Percentiles rank a stretch among this genome's conserved stretches.
phyloP scores from a whole-genome alignment of 1,140 invertebrate species.

The Anoplolepis gracilipes region DNA sequence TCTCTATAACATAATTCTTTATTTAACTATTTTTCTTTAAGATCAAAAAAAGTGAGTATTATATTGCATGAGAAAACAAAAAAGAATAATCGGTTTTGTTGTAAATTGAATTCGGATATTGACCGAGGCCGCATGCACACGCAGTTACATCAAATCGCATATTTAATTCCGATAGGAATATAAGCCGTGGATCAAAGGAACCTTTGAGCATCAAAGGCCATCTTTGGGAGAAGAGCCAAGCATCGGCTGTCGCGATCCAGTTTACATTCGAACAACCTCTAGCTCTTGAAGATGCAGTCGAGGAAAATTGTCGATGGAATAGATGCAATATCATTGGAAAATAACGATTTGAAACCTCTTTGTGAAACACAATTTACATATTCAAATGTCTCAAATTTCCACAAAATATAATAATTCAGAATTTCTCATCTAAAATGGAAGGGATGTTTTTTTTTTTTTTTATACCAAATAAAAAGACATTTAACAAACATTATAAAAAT shows the following conservation, averaged over 20 bases:
- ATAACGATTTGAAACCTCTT: conserved; percentile 40
- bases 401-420: conserved; percentile 15
- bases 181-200: conserved; percentile 51
- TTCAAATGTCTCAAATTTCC: conserved; percentile 14
- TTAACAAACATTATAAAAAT: conserved; percentile 7
- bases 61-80: conserved; percentile 13
- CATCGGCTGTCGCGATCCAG: conserved; percentile 56
- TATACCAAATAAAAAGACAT: background rate
- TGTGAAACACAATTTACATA: background rate
- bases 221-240: conserved; percentile 55
- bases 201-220: conserved; percentile 56
- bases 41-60: conserved; percentile 15
- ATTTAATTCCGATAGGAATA: conserved; percentile 63
- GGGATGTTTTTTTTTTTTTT: background rate
- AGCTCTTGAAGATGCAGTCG: conserved; percentile 34
- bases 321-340: conserved; percentile 48
- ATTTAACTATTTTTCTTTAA: background rate
- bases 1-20: background rate
- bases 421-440: conserved; percentile 16
- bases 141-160: conserved; percentile 62
- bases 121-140: conserved; percentile 40
- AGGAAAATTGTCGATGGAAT: conserved; percentile 45
- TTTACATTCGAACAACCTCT: conserved; percentile 57
- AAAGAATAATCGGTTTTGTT: conserved; percentile 22
- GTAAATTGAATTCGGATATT: conserved; percentile 61